A percentile compares a stretch with the other conserved stretches of the same genome.
These are phyloP conservation scores for Rallus crepitans DNA, from an alignment of 2,797 vertebrate species.

Conservation along the genomic window DNA sequence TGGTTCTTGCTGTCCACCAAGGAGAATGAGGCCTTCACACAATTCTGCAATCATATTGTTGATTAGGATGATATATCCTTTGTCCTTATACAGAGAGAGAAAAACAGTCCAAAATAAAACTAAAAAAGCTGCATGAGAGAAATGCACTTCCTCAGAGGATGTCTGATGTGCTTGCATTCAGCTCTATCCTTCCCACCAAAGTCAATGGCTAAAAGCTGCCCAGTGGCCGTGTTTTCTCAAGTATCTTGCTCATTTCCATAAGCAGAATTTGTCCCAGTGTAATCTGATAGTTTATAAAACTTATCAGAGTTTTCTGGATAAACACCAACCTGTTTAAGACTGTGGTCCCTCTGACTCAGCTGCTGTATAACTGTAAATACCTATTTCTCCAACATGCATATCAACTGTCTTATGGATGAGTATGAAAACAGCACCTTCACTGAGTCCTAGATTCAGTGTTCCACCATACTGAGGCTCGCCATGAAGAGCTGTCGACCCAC, in stretches of 20 bases:
- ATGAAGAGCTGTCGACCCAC: not conserved
- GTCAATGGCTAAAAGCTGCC: not conserved
- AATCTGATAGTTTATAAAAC: not conserved
- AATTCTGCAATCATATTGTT: not conserved
- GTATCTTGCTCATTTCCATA: not conserved
- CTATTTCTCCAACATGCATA: not conserved
- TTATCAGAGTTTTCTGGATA: not conserved
- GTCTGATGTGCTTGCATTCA: not conserved
- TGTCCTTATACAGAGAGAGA: not conserved
- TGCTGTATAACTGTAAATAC: not conserved
- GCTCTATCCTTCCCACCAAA: not conserved
- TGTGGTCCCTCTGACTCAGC: not conserved
- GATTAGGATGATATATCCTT: not conserved
- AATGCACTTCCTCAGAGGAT: not conserved
- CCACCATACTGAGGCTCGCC: not conserved
- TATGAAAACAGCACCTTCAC: not conserved
- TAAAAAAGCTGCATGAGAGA: not conserved
- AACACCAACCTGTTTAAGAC: not conserved
- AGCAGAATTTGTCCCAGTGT: not conserved
- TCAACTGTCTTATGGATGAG: not conserved
- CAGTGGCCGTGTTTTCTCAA: fast-evolving
- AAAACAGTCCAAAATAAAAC: not conserved
- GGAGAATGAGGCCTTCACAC: not conserved
- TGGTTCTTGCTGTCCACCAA: not conserved
- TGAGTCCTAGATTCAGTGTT: not conserved